Percentiles rank a stretch among this genome's conserved stretches.
Evolutionary conservation across 2,113 vertebrate species (phyloP).

Genomic region (Psephotus haematonotus): DNA sequence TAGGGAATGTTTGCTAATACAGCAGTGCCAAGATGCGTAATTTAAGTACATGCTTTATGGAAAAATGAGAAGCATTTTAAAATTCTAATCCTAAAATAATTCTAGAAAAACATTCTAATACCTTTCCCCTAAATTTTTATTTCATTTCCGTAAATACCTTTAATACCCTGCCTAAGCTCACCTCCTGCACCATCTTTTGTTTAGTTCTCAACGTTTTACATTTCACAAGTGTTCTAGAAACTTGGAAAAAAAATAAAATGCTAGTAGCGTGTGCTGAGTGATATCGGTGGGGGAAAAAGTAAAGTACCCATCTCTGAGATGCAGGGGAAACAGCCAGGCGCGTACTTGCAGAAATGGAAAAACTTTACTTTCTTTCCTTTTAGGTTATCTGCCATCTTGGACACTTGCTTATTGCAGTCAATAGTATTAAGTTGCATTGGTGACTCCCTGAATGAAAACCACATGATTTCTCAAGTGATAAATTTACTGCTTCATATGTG

Average conservation of each 20-base stretch:
- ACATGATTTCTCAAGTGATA: background rate
- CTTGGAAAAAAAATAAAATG: background rate
- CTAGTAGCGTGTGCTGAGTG: background rate
- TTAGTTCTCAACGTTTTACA: background rate
- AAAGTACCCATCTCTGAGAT: background rate
- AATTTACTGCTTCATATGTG: background rate
- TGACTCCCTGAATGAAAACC: background rate
- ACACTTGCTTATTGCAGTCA: background rate
- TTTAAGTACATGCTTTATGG: background rate
- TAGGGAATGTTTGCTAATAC: background rate
- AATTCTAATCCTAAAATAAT: background rate
- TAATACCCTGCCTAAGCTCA: background rate
- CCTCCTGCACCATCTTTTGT: background rate
- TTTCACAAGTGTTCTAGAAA: background rate
- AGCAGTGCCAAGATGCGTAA: background rate
- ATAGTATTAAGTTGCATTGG: background rate
- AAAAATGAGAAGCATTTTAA: background rate
- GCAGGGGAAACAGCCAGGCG: background rate
- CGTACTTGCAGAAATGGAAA: background rate
- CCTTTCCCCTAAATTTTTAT: background rate
- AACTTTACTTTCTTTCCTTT: background rate
- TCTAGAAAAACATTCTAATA: background rate
- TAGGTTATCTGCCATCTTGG: background rate
- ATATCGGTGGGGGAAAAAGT: background rate
- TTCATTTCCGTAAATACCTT: background rate